Evolutionary conservation across 2,797 vertebrate species (phyloP), one percentile per base, ranked within the genome.

Genomic region (Thunnus albacares): DNA sequence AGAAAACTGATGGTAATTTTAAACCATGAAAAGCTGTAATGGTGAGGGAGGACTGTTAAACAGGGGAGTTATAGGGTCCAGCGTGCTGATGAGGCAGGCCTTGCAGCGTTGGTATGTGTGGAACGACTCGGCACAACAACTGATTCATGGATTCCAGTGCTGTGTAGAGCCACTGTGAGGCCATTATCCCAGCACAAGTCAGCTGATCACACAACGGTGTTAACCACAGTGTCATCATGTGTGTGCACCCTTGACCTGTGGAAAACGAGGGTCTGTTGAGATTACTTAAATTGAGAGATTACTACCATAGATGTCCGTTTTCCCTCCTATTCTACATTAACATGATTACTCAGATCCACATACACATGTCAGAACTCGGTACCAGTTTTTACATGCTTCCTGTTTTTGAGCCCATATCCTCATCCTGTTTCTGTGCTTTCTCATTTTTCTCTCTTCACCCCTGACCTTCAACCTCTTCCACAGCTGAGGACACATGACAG

Each of bases 61-160:
- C 11, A 17, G 47, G 17, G 61, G 47, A 38, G 69, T 78, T 64
- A 33, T 38, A 69, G 60, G 60, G 28, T 43, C 63, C 33, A 28
- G 79, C 26, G 1, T 90, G 90, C 90, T 91, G 90, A 91, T 87
- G 59, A 72, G 77, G 89, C 91, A 86, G 70, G 65, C 82, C 73
- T 58, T 77, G 79, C 77, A 47, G 33, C 15, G 26, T 52, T 85
- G 92, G 91, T 89, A 91, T 95, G 91, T 84, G 80, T 87, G 85
- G 75, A 88, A 90, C 84, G 80, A 81, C 79, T 71, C 10, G 13
- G 47, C 86, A 83, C 85, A 88, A 88, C 90, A 88, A 89, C 89
- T 90, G 90, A 92, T 82, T 90, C 87, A 84, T 63, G 79, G 76
- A 84, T 88, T 89, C 89, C 79, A 76, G 33, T 5, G 60, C 70